Evolutionary conservation across 2,888 invertebrate genomes (phyloP).

Genomic region (Troilus luridus): DNA sequence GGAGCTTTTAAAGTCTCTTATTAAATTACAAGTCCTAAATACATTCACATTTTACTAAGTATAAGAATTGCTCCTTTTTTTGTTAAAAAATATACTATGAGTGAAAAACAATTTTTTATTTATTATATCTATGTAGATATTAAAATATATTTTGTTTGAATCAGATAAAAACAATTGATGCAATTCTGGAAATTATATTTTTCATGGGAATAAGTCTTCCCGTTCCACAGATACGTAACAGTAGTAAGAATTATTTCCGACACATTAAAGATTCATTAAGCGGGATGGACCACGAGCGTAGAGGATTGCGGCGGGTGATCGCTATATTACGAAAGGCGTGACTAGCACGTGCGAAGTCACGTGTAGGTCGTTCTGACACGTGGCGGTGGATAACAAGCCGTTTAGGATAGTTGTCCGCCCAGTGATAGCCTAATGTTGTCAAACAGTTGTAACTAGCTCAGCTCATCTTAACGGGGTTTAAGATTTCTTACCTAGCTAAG

Average conservation of each 20-base stretch:
- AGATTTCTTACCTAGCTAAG: too few species aligned
- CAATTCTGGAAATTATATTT: not conserved
- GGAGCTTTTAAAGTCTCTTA: too few species aligned
- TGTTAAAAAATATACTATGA: too few species aligned
- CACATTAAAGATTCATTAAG: constrained; percentile 44
- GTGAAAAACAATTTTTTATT: too few species aligned
- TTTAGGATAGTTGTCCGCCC: constrained; percentile 15
- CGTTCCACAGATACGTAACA: constrained; percentile 12
- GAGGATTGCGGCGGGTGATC: constrained; percentile 39
- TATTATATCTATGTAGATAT: too few species aligned
- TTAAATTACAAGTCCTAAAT: too few species aligned
- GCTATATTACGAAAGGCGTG: constrained; percentile 35
- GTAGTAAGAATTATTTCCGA: constrained; percentile 20
- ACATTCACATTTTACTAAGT: too few species aligned
- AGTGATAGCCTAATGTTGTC: constrained; percentile 34
- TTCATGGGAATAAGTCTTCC: not conserved
- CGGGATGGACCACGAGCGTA: constrained; percentile 1
- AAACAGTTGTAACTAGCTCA: constrained; percentile 2
- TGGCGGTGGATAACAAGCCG: constrained; percentile 24
- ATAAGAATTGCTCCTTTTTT: too few species aligned
- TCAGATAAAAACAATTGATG: not conserved
- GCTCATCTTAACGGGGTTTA: not conserved
- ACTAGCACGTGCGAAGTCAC: constrained; percentile 20
- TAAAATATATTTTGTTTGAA: too few species aligned
- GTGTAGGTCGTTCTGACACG: not conserved